A percentile compares a stretch with the other conserved stretches of the same genome.
phyloP scores from a whole-genome alignment of 2,113 vertebrate genomes.

The Clarias magur region DNA sequence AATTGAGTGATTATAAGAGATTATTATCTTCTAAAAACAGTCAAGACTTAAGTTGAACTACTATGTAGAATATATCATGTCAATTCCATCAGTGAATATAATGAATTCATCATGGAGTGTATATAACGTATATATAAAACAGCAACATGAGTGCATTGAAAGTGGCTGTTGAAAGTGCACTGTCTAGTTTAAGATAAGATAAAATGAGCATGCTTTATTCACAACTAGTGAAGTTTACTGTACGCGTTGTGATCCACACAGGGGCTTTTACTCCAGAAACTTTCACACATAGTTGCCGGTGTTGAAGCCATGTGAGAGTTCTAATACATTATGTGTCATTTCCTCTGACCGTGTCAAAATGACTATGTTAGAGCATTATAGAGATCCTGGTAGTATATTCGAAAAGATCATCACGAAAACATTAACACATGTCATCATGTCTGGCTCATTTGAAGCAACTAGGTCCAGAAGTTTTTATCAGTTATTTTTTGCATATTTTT shows the following conservation, averaged over 20 bases:
- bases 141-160: conserved; percentile 51
- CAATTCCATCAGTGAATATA: neutral
- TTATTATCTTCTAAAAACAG: neutral
- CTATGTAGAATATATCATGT: neutral
- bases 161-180: conserved; percentile 60
- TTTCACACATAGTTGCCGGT: neutral
- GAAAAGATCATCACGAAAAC: conserved; percentile 42
- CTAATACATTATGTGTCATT: conserved; percentile 2
- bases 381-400: conserved; percentile 44
- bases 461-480: conserved; percentile 14
- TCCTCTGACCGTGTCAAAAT: neutral
- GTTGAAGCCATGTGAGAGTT: conserved; percentile 5
- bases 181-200: conserved; percentile 55
- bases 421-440: conserved; percentile 12
- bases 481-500: conserved; percentile 26
- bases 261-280: neutral
- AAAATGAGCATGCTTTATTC: conserved; percentile 67
- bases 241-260: neutral
- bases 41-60: neutral
- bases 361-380: conserved; percentile 22
- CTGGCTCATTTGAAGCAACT: conserved; percentile 33
- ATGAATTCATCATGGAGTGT: neutral
- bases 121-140: conserved; percentile 49
- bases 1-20: neutral
- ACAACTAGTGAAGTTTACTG: conserved; percentile 41